These are phyloP conservation scores for Gymnogyps californianus DNA, from an alignment of 2,113 vertebrate species.

Conservation along the genomic window DNA sequence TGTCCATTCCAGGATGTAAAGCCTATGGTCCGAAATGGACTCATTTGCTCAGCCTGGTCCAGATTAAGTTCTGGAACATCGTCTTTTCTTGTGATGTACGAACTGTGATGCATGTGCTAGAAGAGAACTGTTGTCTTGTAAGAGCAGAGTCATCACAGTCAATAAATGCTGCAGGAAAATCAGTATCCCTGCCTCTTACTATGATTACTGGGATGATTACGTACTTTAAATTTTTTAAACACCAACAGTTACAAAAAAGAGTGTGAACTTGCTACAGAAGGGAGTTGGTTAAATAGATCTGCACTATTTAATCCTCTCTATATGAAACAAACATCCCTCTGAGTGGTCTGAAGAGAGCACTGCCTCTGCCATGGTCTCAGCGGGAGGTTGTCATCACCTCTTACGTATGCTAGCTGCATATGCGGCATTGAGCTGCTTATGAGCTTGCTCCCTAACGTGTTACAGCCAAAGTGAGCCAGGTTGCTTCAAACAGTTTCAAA, in stretches of 20 bases:
- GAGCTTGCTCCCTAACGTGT: background rate
- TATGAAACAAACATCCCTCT: background rate
- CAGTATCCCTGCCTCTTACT: background rate
- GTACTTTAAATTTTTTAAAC: background rate
- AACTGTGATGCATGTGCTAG: background rate
- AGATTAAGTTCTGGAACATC: background rate
- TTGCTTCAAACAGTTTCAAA: background rate
- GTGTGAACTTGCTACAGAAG: background rate
- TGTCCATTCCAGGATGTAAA: background rate
- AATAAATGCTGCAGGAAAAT: background rate
- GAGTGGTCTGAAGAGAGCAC: background rate
- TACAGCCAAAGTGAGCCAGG: background rate
- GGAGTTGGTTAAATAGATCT: background rate
- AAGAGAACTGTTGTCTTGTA: background rate
- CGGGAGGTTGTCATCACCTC: background rate
- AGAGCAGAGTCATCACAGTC: background rate
- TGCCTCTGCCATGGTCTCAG: background rate
- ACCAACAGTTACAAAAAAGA: background rate
- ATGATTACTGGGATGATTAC: no score
- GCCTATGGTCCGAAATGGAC: background rate
- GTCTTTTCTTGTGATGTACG: background rate
- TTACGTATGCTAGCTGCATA: fast-evolving
- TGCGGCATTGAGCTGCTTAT: background rate
- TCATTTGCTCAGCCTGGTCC: background rate
- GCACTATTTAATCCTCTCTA: background rate